A percentile compares a stretch with the other conserved stretches of the same genome.
Evolutionary conservation across 2,113 vertebrate genomes (phyloP).

Genomic region (Formicarius rufipectus): DNA sequence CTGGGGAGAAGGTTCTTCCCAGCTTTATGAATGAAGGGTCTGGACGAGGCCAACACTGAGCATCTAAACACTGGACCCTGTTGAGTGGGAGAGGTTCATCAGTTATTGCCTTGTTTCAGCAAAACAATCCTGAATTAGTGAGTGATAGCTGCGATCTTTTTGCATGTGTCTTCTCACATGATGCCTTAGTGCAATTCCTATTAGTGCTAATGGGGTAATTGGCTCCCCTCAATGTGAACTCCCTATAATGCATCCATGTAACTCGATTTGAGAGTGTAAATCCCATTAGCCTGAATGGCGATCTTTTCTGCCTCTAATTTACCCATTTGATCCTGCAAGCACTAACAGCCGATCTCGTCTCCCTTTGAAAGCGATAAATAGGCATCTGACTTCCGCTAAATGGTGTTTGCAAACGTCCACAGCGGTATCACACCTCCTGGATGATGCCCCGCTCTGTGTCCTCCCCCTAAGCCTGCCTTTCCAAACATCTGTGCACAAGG

Average conservation of each 20-base stretch:
- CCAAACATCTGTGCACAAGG: not conserved
- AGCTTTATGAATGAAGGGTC: not conserved
- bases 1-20: not conserved
- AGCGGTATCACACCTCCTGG: not conserved
- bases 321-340: conserved; percentile 47
- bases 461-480: not conserved
- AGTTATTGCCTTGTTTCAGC: not conserved
- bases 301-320: conserved; percentile 60
- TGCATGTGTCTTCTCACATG: conserved; percentile 21
- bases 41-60: not conserved
- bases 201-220: conserved; percentile 64
- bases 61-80: not conserved
- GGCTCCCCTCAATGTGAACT: conserved; percentile 43
- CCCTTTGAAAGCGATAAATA: conserved; percentile 29
- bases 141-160: not conserved
- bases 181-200: conserved; percentile 50
- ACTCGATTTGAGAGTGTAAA: conserved; percentile 65
- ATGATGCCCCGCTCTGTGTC: not conserved
- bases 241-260: conserved; percentile 60
- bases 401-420: not conserved
- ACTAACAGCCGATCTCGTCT: conserved; percentile 22
- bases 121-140: not conserved
- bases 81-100: not conserved
- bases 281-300: conserved; percentile 46
- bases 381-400: conserved; percentile 18